Evolutionary conservation across 2,113 vertebrate species (phyloP).

Genomic region (Prunella fulvescens): DNA sequence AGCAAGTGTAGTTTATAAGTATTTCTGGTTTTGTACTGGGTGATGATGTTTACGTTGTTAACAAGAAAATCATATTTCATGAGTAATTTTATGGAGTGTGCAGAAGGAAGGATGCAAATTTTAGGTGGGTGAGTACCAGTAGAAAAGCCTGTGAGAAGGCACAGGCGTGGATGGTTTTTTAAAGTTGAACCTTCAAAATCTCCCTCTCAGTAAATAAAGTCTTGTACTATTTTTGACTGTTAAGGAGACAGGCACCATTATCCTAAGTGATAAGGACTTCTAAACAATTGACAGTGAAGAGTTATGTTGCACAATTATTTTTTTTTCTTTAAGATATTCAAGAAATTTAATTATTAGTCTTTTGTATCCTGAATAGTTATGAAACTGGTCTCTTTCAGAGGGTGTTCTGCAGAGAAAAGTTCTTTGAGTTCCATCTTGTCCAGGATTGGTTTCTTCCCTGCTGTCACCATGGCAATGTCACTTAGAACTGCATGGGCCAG

Average conservation of each 20-base stretch:
- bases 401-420: background rate
- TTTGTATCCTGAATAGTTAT: background rate
- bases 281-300: background rate
- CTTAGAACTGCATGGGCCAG: background rate
- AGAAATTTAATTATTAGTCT: background rate
- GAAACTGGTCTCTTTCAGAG: background rate
- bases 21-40: background rate
- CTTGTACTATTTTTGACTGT: background rate
- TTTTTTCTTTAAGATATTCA: background rate
- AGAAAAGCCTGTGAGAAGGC: background rate
- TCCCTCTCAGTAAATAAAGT: background rate
- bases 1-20: background rate
- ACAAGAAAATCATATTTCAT: background rate
- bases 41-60: background rate
- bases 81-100: background rate
- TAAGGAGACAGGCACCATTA: background rate
- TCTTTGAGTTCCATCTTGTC: background rate
- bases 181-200: background rate
- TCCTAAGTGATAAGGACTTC: background rate
- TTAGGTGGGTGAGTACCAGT: background rate
- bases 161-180: background rate
- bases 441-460: background rate
- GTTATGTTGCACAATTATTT: background rate
- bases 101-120: background rate
- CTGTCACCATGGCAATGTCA: background rate